Evolutionary conservation across 2,797 vertebrate species (phyloP).

Genomic region (Falco peregrinus): DNA sequence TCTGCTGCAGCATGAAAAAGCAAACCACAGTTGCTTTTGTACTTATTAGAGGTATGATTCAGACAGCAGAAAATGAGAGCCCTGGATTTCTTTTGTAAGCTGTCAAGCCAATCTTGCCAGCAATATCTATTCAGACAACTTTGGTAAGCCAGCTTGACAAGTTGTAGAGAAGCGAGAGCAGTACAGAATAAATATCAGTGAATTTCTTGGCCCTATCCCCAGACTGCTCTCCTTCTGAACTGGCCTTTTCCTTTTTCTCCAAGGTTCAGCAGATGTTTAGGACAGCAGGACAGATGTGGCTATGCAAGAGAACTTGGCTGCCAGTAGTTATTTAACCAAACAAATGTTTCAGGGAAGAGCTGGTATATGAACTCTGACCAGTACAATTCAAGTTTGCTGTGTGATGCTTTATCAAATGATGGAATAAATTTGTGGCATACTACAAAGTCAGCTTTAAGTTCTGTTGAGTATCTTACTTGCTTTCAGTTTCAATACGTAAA

Average conservation of each 20-base stretch:
- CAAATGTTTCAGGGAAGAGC: neutral
- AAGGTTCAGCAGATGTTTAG: neutral
- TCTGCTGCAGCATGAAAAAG: neutral
- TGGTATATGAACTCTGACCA: neutral
- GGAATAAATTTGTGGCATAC: neutral
- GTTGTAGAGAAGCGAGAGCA: neutral
- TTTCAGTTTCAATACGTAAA: neutral
- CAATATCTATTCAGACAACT: neutral
- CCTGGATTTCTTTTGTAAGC: neutral
- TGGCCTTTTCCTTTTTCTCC: neutral
- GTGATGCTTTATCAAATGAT: neutral
- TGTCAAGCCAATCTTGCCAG: neutral
- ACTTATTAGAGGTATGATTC: neutral
- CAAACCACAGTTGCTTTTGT: neutral
- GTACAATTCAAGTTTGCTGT: neutral
- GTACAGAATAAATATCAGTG: neutral
- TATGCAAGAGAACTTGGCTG: neutral
- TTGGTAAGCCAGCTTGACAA: neutral
- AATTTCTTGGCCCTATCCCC: constrained; percentile 1
- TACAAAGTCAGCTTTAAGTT: neutral
- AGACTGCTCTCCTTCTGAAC: neutral
- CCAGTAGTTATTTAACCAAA: neutral
- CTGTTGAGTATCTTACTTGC: neutral
- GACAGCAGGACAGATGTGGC: neutral
- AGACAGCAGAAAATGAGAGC: neutral